phyloP scores from a whole-genome alignment of 2,797 vertebrate species.

The Sebastes diaconus region DNA sequence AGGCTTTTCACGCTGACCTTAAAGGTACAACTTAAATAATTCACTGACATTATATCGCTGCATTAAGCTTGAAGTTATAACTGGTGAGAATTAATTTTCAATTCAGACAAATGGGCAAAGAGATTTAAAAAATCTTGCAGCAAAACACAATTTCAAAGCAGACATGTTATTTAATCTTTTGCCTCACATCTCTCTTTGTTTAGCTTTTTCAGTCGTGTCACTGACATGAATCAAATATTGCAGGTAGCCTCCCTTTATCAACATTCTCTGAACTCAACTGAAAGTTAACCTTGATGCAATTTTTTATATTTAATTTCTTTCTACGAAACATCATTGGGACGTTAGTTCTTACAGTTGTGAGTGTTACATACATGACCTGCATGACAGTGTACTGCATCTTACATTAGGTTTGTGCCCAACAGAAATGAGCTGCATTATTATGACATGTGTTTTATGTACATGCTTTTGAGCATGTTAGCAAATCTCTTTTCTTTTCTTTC shows the following conservation, averaged over 20 bases:
- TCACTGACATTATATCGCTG: conserved; percentile 18
- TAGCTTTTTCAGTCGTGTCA: background rate
- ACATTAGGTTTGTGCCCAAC: background rate
- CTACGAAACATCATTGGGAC: background rate
- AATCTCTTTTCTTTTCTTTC: background rate
- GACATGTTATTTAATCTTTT: background rate
- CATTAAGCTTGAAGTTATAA: background rate
- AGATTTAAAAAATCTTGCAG: background rate
- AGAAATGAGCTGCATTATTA: background rate
- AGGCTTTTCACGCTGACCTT: background rate
- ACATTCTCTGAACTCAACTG: background rate
- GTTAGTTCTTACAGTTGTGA: background rate
- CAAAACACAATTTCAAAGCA: conserved; percentile 1
- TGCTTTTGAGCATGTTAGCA: background rate
- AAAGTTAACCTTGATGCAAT: background rate
- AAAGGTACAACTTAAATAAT: conserved; percentile 53
- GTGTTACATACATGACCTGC: background rate
- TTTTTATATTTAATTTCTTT: background rate
- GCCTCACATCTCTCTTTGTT: conserved; percentile 6
- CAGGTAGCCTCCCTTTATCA: background rate
- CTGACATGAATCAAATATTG: conserved; percentile 1
- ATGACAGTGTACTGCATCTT: background rate
- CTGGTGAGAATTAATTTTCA: background rate
- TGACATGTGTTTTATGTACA: background rate
- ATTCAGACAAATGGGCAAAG: background rate